A percentile compares a stretch with the other conserved stretches of the same genome.
These are phyloP conservation scores for Rhinophrynus dorsalis DNA, from an alignment of 2,797 vertebrate species.

Conservation along the genomic window DNA sequence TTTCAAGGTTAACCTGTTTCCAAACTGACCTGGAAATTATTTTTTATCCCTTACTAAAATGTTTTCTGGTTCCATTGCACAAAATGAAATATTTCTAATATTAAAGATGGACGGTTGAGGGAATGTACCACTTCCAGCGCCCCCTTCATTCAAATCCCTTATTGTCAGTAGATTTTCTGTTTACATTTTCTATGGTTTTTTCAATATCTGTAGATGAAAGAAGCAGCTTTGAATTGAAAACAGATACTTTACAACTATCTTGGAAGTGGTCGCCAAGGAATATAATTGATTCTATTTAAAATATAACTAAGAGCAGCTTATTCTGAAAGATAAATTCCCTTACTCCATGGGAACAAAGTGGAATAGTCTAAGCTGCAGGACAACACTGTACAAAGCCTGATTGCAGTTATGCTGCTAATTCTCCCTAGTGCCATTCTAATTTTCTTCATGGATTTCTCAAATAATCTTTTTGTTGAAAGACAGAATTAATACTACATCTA, in stretches of 20 bases:
- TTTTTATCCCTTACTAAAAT: too few species aligned
- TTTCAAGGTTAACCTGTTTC: too few species aligned
- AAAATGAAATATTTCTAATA: too few species aligned
- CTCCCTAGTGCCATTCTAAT: not conserved
- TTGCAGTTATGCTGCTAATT: not conserved
- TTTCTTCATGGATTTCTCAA: not conserved
- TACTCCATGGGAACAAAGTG: not conserved
- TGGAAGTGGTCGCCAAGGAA: not conserved
- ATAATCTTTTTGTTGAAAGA: not conserved
- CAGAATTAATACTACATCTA: not conserved
- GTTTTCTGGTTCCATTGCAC: too few species aligned
- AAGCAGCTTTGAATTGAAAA: constrained; percentile 7
- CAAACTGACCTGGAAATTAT: too few species aligned
- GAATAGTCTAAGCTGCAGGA: not conserved
- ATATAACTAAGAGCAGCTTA: not conserved
- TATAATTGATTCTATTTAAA: constrained; percentile 18
- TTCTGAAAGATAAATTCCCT: constrained; percentile 4
- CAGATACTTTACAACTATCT: constrained; percentile 1
- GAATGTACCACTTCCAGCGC: not conserved
- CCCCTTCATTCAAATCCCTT: not conserved
- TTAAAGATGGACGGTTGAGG: too few species aligned
- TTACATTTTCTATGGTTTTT: not conserved
- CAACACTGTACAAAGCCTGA: not conserved
- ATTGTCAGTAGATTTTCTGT: not conserved
- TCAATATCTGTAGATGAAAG: constrained; percentile 8